Evolutionary conservation across 2,113 vertebrate genomes (phyloP).

Genomic region (Podarcis raffonei): DNA sequence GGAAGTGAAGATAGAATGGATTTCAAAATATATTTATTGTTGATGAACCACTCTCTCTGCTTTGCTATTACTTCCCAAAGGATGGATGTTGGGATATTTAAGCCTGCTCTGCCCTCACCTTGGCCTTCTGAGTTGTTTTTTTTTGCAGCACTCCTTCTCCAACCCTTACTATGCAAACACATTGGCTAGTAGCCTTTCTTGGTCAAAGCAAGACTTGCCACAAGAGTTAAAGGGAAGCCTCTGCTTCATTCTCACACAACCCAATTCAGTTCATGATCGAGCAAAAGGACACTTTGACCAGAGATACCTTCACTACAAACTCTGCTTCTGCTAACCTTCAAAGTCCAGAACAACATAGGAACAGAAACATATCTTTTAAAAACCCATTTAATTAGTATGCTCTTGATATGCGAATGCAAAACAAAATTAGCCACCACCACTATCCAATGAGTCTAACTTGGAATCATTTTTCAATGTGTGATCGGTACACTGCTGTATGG

Average conservation of each 20-base stretch:
- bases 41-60: neutral
- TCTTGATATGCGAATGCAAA: neutral
- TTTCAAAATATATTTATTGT: neutral
- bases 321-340: rapidly evolving
- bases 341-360: neutral
- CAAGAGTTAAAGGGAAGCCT: too few species aligned
- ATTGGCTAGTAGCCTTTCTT: too few species aligned
- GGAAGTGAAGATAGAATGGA: neutral
- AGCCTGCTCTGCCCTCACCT: too few species aligned
- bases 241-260: neutral
- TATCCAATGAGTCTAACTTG: neutral
- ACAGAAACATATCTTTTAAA: neutral
- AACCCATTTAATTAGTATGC: neutral
- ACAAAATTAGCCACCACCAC: neutral
- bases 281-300: constrained; percentile 21
- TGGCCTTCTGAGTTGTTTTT: too few species aligned
- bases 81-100: too few species aligned
- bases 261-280: neutral
- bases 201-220: too few species aligned
- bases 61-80: neutral
- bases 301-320: neutral
- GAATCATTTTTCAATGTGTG: neutral
- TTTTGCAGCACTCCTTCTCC: too few species aligned
- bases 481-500: neutral
- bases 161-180: too few species aligned